phyloP scores from a whole-genome alignment of 2,888 invertebrate species.

The Diachrysia chrysitis region DNA sequence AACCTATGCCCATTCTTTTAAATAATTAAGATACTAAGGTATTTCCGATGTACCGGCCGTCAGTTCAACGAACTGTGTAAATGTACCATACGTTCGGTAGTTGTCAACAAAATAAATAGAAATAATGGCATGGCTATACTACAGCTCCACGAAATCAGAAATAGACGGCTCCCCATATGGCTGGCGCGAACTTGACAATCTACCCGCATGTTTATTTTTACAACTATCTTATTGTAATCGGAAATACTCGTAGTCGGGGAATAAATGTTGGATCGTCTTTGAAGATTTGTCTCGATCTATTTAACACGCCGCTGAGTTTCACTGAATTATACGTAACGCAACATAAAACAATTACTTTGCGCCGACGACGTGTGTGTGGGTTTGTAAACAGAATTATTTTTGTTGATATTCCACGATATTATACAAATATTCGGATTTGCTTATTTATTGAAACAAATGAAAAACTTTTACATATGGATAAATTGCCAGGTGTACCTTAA shows the following conservation, averaged over 20 bases:
- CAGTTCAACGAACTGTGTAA: constrained; percentile 47
- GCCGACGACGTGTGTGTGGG: constrained; percentile 35
- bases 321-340: constrained; percentile 31
- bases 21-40: constrained; percentile 55
- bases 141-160: constrained; percentile 69
- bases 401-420: neutral
- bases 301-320: constrained; percentile 34
- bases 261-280: constrained; percentile 52
- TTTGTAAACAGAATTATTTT: neutral
- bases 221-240: constrained; percentile 83
- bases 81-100: constrained; percentile 65
- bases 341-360: constrained; percentile 48
- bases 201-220: constrained; percentile 83
- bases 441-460: neutral
- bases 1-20: constrained; percentile 29
- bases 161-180: constrained; percentile 82
- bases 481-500: neutral
- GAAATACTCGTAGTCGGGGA: constrained; percentile 72
- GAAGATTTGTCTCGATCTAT: constrained; percentile 60
- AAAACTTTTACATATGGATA: neutral
- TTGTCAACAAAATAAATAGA: constrained; percentile 81
- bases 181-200: constrained; percentile 86
- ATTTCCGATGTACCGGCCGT: constrained; percentile 40
- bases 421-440: neutral
- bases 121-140: constrained; percentile 78